Base-by-base conservation (phyloP, 2,888 invertebrate species). In the Cepaea hortensis region DNA sequence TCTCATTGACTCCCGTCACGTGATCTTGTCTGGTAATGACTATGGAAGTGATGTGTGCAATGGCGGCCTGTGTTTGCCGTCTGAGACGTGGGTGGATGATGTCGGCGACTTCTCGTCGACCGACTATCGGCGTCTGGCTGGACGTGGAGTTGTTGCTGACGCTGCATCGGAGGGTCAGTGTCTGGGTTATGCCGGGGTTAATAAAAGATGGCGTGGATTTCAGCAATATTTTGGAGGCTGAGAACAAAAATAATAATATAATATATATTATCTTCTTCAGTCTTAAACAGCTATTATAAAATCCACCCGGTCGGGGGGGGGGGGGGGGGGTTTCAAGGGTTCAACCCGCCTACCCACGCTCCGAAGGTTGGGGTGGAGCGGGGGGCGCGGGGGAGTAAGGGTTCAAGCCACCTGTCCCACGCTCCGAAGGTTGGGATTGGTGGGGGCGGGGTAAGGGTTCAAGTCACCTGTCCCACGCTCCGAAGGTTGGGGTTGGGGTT, bases 101-200 rank as follows among this genome's bases (percentile, higher is more conserved):
- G 35, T 73, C 73, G 35, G 35, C 35, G 35, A 35, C 35, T 35
- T 35, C 35, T 35, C 73, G 73, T 73, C 73, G 73, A 73, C 73
- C 73, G 35, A 35, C 35, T 5, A 35, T 15, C 11, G 73, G 35
- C 5, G 35, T 35, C 35, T 6, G 4, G 6, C 35, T 7, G 15
- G 9, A 11, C 35, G 73, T 35, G 35, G 73, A 73, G 15, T 35
- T 73, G 35, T 73, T 35, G 5, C 23, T 73, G 35, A 73, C 35
- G 5, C 35, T 73, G 73, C 73, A 73, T 7, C 76, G 76, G 50
- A 84, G n/a, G 15, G 62, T 73, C 4, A 84, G 65, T 61, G 23
- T 23, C 35, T 35, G 35, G 46, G 84, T 73, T 11, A 62, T 23
- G 6, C 55, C 50, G 35, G 73, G 84, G 62, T n/a, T 73, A 18